Evolutionary conservation across 2,888 invertebrate species (phyloP), one percentile per base, ranked within the genome.

Genomic region (Dryobotodes eremita): DNA sequence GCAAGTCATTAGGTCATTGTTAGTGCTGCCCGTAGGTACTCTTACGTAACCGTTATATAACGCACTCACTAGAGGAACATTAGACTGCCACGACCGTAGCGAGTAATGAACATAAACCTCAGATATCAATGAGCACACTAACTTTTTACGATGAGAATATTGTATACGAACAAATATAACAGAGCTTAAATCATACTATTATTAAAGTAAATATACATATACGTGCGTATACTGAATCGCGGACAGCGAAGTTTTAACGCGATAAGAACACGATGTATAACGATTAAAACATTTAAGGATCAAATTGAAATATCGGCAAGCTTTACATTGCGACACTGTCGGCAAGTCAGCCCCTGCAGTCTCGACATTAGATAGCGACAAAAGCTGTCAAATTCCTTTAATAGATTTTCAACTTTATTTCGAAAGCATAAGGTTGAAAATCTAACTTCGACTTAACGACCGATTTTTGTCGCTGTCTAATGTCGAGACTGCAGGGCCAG

Each of bases 111-210:
- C 90, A 86, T 91, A 89, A 91, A 87, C 91, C 92, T 86, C 89
- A 85, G 89, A 91, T 91, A 92, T 92, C 92, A 91, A 91, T 88
- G 92, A 94, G 94, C 94, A 93, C 94, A 94, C 94, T 94, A 93
- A 94, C 92, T 92, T 92, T 90, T 90, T 90, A 91, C 91, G 92
- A 92, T 91, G 93, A 92, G 62, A 86, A 93, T 95, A 95, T 94
- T 95, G 96, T 97, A 97, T 97, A 97, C 96, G 96, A 96, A 96
- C 96, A 96, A 96, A 96, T 93, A 93, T 94, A 93, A 94, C 95
- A 95, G 96, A 97, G 96, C 96, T 97, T 97, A 97, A 94, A 93
- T 91, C 91, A 91, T 94, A 95, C 92, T 94, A 92, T 92, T 91
- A 93, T 93, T 92, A 92, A 92, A 92, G 75, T 89, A 92, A 92